Conservation (phyloP, 2,888 invertebrate genomes). For the Campoletis raptor region DNA sequence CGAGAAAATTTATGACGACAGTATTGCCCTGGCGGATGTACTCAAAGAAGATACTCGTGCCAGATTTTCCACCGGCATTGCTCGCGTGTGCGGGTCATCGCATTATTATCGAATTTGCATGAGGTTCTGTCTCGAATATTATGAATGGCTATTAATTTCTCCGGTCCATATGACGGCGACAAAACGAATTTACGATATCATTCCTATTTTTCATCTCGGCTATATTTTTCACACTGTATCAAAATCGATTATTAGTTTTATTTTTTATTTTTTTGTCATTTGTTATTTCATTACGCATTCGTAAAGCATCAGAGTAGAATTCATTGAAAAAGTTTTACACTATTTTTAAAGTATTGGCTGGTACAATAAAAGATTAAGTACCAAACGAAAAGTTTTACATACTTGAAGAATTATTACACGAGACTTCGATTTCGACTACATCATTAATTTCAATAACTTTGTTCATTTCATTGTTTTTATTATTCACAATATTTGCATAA, state of each 20-base stretch:
- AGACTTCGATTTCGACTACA: background rate
- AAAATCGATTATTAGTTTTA: background rate
- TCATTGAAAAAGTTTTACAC: background rate
- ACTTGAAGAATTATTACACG: background rate
- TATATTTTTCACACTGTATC: conserved; percentile 11
- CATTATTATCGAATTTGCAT: conserved; percentile 64
- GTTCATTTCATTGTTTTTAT: background rate
- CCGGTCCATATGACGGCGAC: conserved; percentile 50
- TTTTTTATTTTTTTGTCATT: conserved; percentile 16
- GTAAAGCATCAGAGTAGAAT: background rate
- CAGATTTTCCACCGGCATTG: conserved; percentile 65
- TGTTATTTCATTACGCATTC: background rate
- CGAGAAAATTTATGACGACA: conserved; percentile 73
- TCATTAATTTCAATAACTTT: background rate
- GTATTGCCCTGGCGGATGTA: conserved; percentile 70
- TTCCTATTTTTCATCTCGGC: conserved; percentile 5
- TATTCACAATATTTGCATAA: background rate
- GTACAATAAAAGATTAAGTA: background rate
- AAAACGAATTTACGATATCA: conserved; percentile 30
- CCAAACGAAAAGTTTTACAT: background rate
- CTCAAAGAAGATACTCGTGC: conserved; percentile 65
- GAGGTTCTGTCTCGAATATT: conserved; percentile 53
- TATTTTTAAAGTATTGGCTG: background rate
- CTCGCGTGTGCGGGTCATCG: conserved; percentile 55
- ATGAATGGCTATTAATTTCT: conserved; percentile 56